Conservation (phyloP, 2,888 invertebrate genomes). For the Tipula confusa region DNA sequence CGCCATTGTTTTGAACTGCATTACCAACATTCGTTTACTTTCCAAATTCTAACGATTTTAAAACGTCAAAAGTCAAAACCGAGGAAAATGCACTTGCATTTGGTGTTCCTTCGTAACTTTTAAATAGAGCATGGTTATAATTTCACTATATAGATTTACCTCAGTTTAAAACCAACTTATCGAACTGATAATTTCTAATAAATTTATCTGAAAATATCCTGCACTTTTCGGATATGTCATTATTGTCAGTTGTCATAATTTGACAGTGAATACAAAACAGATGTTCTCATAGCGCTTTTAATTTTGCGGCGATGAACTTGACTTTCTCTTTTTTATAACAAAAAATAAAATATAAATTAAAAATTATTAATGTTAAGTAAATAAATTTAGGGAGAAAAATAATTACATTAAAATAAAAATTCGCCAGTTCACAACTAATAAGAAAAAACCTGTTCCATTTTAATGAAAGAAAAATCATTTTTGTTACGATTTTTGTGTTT, state of each 20-base stretch:
- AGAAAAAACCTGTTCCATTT: neutral
- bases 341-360: neutral
- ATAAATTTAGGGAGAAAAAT: neutral
- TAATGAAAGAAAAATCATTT: neutral
- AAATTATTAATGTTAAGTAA: neutral
- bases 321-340: neutral
- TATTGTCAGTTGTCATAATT: neutral
- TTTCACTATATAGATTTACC: too few species aligned
- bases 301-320: constrained; percentile 3
- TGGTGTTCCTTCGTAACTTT: too few species aligned
- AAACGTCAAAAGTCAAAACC: too few species aligned
- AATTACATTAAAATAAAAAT: neutral
- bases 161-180: too few species aligned
- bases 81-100: too few species aligned
- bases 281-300: neutral
- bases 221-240: too few species aligned
- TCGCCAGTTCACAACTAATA: neutral
- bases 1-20: too few species aligned
- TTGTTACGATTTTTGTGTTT: neutral
- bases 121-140: too few species aligned
- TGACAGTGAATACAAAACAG: neutral
- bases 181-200: too few species aligned
- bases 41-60: too few species aligned
- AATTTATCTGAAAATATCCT: too few species aligned
- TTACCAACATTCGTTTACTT: too few species aligned